phyloP scores from a whole-genome alignment of 1,140 invertebrate species.

The Olivierus martensii region DNA sequence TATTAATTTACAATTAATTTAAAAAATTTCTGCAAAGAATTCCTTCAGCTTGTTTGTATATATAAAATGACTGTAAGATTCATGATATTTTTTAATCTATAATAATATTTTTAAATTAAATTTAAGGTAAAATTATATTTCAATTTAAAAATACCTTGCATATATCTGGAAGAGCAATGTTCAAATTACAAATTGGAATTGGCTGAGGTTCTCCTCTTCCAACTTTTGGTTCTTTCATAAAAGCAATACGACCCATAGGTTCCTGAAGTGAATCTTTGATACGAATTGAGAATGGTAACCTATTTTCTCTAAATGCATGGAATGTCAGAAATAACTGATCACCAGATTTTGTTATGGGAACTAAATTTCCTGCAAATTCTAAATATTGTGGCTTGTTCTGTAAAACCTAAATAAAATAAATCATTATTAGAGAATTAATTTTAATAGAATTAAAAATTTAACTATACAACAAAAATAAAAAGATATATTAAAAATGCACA shows the following conservation, averaged over 20 bases:
- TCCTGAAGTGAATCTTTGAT: constrained; percentile 86
- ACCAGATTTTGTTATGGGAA: constrained; percentile 94
- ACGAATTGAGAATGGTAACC: constrained; percentile 83
- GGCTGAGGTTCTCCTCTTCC: constrained; percentile 81
- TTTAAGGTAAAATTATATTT: too few species aligned
- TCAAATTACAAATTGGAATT: constrained; percentile 89
- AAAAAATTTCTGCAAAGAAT: too few species aligned
- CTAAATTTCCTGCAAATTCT: constrained; percentile 94
- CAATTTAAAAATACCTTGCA: background rate
- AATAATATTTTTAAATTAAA: too few species aligned
- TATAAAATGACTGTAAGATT: too few species aligned
- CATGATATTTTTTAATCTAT: too few species aligned
- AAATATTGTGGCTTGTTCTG: constrained; percentile 90
- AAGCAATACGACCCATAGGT: constrained; percentile 81
- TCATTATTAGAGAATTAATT: too few species aligned
- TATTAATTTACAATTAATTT: too few species aligned
- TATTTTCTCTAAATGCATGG: constrained; percentile 94
- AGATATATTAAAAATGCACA: too few species aligned
- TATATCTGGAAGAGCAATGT: constrained; percentile 82
- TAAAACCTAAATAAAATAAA: constrained; percentile 46
- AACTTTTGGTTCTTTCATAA: constrained; percentile 76
- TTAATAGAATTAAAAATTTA: too few species aligned
- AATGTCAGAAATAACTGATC: constrained; percentile 94
- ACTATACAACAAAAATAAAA: too few species aligned
- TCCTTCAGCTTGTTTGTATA: too few species aligned